These are phyloP conservation scores for Salvator merianae DNA, from an alignment of 2,113 vertebrate genomes.

Conservation along the genomic window DNA sequence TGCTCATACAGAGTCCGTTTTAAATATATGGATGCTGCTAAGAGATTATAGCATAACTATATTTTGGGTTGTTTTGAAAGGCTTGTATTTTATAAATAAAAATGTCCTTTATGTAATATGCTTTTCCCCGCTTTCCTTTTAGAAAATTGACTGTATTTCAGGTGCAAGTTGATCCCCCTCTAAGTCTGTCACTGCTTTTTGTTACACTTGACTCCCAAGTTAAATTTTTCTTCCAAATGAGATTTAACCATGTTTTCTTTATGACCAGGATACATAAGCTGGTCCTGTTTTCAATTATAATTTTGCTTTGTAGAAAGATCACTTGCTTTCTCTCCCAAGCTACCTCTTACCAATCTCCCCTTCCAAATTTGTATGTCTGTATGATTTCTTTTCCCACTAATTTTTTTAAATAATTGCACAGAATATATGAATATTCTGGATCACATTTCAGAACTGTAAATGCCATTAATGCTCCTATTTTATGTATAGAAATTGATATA, in stretches of 20 bases:
- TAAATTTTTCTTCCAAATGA: constrained; percentile 71
- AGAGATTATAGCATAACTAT: constrained; percentile 45
- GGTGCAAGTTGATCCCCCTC: constrained; percentile 74
- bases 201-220: constrained; percentile 69
- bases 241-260: constrained; percentile 72
- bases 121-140: constrained; percentile 71
- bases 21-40: constrained; percentile 53
- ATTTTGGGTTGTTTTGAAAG: constrained; percentile 47
- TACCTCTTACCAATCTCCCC: constrained; percentile 79
- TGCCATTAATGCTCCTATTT: constrained; percentile 63
- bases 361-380: constrained; percentile 65
- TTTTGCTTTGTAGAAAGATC: constrained; percentile 71
- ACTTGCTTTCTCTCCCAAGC: constrained; percentile 78
- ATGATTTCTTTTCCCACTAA: constrained; percentile 53
- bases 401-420: constrained; percentile 61
- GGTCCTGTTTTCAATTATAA: constrained; percentile 69
- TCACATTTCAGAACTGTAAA: constrained; percentile 65
- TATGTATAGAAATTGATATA: constrained; percentile 68
- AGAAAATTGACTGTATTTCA: constrained; percentile 78
- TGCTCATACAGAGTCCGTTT: constrained; percentile 49
- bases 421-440: constrained; percentile 46
- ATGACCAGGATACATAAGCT: constrained; percentile 75
- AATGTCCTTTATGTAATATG: constrained; percentile 68
- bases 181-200: constrained; percentile 74
- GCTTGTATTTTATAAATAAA: constrained; percentile 65